phyloP scores from a whole-genome alignment of 2,888 invertebrate genomes.

The Poecilobothrus nobilitatus region DNA sequence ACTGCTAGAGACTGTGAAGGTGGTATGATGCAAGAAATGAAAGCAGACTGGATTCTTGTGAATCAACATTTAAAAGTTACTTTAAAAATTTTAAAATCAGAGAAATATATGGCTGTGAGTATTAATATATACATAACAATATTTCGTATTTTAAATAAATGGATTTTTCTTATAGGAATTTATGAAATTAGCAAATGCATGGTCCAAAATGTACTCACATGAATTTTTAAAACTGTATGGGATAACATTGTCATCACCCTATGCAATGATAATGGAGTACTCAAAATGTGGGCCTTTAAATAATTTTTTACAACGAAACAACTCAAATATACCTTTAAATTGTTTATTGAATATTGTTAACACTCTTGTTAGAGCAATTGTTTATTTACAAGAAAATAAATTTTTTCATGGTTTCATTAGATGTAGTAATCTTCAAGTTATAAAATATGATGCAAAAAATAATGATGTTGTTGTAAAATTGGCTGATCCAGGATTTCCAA shows the following conservation, averaged over 20 bases:
- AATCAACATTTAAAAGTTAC: slow-evolving; percentile 70
- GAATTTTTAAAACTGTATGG: slow-evolving; percentile 71
- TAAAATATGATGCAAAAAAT: slow-evolving; percentile 55
- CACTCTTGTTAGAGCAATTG: slow-evolving; percentile 73
- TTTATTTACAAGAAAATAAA: slow-evolving; percentile 75
- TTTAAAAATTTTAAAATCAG: slow-evolving; percentile 65
- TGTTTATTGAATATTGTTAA: slow-evolving; percentile 77
- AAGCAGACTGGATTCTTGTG: slow-evolving; percentile 70
- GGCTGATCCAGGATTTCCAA: slow-evolving; percentile 69
- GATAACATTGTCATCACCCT: slow-evolving; percentile 64
- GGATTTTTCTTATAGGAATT: slow-evolving; percentile 52
- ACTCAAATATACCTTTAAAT: slow-evolving; percentile 50
- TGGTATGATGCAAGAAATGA: slow-evolving; percentile 58
- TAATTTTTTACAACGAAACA: slow-evolving; percentile 43
- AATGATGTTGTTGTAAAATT: slow-evolving; percentile 68
- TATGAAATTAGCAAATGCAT: slow-evolving; percentile 64
- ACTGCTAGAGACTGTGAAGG: slow-evolving; percentile 54
- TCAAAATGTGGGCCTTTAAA: slow-evolving; percentile 71
- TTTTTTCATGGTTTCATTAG: slow-evolving; percentile 79
- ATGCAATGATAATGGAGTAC: slow-evolving; percentile 75
- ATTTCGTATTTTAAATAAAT: no score
- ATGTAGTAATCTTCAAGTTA: slow-evolving; percentile 73
- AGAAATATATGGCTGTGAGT: slow-evolving; percentile 53
- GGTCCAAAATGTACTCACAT: slow-evolving; percentile 68
- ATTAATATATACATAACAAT: not conserved